Conservation (phyloP, 1,140 invertebrate genomes). For the Cydia splendana region DNA sequence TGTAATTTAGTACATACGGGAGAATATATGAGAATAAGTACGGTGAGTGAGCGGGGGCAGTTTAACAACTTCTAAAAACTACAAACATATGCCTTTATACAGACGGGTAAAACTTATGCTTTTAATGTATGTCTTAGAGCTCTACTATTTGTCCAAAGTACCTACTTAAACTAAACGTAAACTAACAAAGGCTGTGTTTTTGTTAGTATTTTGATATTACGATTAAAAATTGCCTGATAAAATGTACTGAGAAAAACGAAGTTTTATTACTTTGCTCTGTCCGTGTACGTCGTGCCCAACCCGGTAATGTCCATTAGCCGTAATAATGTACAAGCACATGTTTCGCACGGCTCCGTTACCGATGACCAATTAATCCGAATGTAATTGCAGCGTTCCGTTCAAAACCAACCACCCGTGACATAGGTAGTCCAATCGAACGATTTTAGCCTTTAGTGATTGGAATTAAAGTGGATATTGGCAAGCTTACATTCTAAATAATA, state of each 20-base stretch:
- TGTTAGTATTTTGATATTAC: no score
- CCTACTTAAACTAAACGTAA: no score
- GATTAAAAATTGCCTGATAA: no score
- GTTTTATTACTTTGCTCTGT: background rate
- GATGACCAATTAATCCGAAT: constrained; percentile 35
- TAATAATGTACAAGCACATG: constrained; percentile 45
- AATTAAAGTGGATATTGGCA: background rate
- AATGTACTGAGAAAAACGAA: background rate
- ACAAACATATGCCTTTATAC: no score
- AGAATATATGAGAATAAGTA: no score
- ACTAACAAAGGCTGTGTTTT: no score
- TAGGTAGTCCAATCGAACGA: constrained; percentile 26
- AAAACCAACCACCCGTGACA: constrained; percentile 22
- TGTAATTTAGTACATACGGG: no score
- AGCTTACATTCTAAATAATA: background rate
- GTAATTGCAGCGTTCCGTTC: constrained; percentile 38
- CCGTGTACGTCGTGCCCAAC: constrained; percentile 11
- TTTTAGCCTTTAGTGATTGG: background rate
- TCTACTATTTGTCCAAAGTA: no score
- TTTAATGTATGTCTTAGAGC: no score
- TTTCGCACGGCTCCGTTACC: constrained; percentile 32
- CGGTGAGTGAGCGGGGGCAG: no score
- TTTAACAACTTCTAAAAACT: no score
- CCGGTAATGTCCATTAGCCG: constrained; percentile 49
- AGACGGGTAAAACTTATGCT: no score